Percentiles rank a stretch among this genome's conserved stretches.
Evolutionary conservation across 2,113 vertebrate species (phyloP).

Genomic region (Embiotoca jacksoni): DNA sequence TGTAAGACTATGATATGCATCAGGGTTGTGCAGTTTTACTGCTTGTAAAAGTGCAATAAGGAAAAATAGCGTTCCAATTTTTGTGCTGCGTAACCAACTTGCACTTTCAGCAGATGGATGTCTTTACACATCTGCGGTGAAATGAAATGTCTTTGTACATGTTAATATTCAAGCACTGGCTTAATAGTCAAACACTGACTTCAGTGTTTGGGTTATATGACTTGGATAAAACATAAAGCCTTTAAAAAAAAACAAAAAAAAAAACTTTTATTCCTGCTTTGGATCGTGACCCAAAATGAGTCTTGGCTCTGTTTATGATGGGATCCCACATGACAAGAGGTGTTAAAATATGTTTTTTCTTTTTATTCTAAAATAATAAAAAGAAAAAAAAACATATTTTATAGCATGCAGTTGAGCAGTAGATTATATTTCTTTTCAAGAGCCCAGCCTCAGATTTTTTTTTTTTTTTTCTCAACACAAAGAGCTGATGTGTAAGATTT

Average conservation of each 20-base stretch:
- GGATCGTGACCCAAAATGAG: slow-evolving; percentile 12
- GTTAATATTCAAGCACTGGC: slow-evolving; percentile 13
- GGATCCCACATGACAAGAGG: slow-evolving; percentile 45
- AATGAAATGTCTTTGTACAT: not conserved
- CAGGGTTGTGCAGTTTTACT: not conserved
- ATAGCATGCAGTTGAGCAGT: not conserved
- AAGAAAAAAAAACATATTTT: slow-evolving; percentile 22
- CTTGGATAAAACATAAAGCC: slow-evolving; percentile 14
- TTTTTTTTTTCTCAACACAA: slow-evolving; percentile 2
- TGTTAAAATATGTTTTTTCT: slow-evolving; percentile 9
- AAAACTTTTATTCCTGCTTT: slow-evolving; percentile 25
- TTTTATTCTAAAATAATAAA: slow-evolving; percentile 6
- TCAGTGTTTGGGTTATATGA: slow-evolving; percentile 13
- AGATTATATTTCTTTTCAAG: slow-evolving; percentile 29
- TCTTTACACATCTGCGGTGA: not conserved
- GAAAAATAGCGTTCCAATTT: not conserved
- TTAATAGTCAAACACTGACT: slow-evolving; percentile 7
- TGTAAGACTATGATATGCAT: slow-evolving; percentile 2
- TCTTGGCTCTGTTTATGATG: slow-evolving; percentile 23
- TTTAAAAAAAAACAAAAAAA: not conserved
- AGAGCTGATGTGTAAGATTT: not conserved
- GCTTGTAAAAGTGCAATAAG: not conserved
- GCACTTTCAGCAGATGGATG: not conserved
- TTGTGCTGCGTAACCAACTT: no score
- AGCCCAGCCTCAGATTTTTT: slow-evolving; percentile 6